Percentiles rank a stretch among this genome's conserved stretches.
Evolutionary conservation across 1,140 invertebrate species (phyloP).

Genomic region (Pachyrhynchus sulphureomaculatus): DNA sequence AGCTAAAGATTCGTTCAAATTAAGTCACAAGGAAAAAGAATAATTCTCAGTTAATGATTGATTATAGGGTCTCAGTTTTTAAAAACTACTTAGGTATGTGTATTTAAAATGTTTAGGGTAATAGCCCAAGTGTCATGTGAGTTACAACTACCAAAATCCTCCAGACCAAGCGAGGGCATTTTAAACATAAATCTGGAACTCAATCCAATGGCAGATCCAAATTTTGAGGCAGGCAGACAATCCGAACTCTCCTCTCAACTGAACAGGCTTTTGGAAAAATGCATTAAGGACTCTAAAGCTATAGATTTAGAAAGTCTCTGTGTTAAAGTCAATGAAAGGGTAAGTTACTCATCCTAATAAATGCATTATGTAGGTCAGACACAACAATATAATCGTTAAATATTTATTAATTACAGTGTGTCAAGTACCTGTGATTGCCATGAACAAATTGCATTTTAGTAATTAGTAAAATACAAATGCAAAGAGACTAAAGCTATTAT

Average conservation of each 20-base stretch:
- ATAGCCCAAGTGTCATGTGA: constrained; percentile 86
- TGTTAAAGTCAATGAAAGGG: constrained; percentile 86
- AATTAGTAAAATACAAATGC: too few relatives aligned
- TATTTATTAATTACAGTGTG: too few relatives aligned
- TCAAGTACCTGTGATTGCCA: too few relatives aligned
- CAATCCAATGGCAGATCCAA: constrained; percentile 76
- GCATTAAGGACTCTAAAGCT: constrained; percentile 84
- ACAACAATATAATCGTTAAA: too few relatives aligned
- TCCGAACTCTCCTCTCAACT: constrained; percentile 74
- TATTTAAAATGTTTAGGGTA: constrained; percentile 67
- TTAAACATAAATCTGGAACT: constrained; percentile 85
- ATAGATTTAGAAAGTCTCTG: constrained; percentile 92
- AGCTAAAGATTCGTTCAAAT: too few relatives aligned
- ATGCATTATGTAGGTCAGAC: constrained; percentile 8
- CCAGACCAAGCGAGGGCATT: constrained; percentile 86
- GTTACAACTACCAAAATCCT: constrained; percentile 77
- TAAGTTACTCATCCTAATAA: constrained; percentile 23
- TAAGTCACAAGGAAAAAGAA: too few relatives aligned
- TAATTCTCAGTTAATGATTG: too few relatives aligned
- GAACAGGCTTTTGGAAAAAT: constrained; percentile 83
- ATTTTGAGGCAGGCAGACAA: constrained; percentile 74
- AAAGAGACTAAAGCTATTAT: too few relatives aligned
- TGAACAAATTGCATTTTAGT: too few relatives aligned
- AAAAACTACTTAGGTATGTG: too few relatives aligned
- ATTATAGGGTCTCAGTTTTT: too few relatives aligned